Percentiles rank a stretch among this genome's conserved stretches.
Evolutionary conservation across 2,888 invertebrate genomes (phyloP).

Genomic region (Thyatira batis): DNA sequence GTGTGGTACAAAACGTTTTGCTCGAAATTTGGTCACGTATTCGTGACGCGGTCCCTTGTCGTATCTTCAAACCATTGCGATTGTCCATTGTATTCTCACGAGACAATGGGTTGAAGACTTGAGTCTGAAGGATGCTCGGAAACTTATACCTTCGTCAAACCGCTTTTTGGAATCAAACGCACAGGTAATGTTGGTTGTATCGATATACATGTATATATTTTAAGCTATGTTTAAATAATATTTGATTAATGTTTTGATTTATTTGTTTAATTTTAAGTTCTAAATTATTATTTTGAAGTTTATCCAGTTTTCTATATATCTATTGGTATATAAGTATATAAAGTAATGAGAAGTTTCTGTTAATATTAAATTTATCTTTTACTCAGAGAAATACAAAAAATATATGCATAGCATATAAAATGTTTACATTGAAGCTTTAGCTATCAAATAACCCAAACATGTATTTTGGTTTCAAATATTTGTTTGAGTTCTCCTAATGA

Average conservation of each 20-base stretch:
- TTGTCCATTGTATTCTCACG: slow-evolving; percentile 78
- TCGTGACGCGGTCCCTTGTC: slow-evolving; percentile 69
- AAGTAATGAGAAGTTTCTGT: too few species aligned
- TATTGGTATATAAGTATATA: too few species aligned
- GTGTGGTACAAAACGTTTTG: slow-evolving; percentile 71
- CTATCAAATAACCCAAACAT: too few species aligned
- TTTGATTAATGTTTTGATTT: not conserved
- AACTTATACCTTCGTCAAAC: slow-evolving; percentile 74
- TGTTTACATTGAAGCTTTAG: too few species aligned
- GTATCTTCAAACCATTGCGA: slow-evolving; percentile 73
- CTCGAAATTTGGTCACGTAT: slow-evolving; percentile 80
- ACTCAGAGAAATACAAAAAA: too few species aligned
- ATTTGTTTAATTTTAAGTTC: too few species aligned
- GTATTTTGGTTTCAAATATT: too few species aligned
- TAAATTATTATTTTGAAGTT: too few species aligned
- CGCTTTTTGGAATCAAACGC: slow-evolving; percentile 67
- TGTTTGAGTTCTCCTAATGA: too few species aligned
- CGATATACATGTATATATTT: slow-evolving; percentile 31
- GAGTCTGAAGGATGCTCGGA: slow-evolving; percentile 39
- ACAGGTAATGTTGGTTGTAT: slow-evolving; percentile 65
- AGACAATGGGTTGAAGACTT: slow-evolving; percentile 78
- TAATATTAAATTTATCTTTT: too few species aligned
- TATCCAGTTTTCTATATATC: too few species aligned
- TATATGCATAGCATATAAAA: too few species aligned
- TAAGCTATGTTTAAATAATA: not conserved